phyloP scores from a whole-genome alignment of 23 tunicate genomes.

The Pegea sp. region DNA sequence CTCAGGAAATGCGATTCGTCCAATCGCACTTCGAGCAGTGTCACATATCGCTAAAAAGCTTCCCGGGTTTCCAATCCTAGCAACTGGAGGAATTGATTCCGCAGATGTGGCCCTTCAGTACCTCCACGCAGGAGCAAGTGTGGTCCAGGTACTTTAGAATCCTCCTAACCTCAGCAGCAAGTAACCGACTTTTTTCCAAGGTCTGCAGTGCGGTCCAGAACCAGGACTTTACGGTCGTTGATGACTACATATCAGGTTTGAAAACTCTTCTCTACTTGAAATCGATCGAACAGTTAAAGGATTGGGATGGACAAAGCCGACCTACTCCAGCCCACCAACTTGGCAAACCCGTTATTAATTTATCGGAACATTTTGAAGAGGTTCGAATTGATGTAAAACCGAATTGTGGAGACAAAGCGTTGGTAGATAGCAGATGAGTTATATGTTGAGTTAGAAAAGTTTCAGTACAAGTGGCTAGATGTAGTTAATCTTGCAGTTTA shows the following conservation, averaged over 20 bases:
- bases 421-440: no score
- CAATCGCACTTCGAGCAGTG: slow-evolving; percentile 90
- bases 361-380: slow-evolving; percentile 41
- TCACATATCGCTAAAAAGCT: slow-evolving; percentile 66
- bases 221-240: slow-evolving; percentile 94
- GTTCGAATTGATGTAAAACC: no score
- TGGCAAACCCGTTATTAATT: slow-evolving; percentile 40
- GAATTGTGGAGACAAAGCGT: no score
- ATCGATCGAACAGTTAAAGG: slow-evolving; percentile 25
- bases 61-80: slow-evolving; percentile 87
- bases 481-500: background rate
- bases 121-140: slow-evolving; percentile 86
- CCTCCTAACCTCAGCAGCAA: background rate
- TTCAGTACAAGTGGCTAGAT: no score
- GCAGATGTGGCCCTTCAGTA: slow-evolving; percentile 95
- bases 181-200: slow-evolving; percentile 3
- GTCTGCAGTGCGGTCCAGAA: slow-evolving; percentile 98
- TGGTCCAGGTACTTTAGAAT: slow-evolving; percentile 42
- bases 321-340: slow-evolving; percentile 84
- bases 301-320: slow-evolving; percentile 88
- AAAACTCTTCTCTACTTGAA: slow-evolving; percentile 66
- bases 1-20: slow-evolving; percentile 87
- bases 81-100: slow-evolving; percentile 98
- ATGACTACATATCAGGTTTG: slow-evolving; percentile 85
- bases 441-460: no score